Conservation (phyloP, 1,140 invertebrate genomes). For the Zaprionus kolodkinae region DNA sequence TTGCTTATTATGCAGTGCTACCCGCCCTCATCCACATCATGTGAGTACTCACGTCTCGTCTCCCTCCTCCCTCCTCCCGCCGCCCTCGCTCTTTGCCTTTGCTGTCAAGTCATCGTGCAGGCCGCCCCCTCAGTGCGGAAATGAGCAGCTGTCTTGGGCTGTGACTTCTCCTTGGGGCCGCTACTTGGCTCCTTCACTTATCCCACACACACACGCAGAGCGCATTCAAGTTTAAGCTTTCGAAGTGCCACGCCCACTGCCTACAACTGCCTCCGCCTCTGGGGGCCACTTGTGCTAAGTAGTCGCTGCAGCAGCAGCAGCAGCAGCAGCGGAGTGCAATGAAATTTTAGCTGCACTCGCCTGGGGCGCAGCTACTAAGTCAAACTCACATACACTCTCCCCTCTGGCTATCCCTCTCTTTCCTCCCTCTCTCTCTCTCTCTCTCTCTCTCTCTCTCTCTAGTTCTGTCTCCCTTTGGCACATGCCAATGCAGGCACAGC, state of each 20-base stretch:
- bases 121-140: conserved; percentile 58
- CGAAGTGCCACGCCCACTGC: conserved; percentile 29
- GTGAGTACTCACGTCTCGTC: not conserved
- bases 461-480: not conserved
- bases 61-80: not conserved
- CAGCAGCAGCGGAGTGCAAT: conserved; percentile 73
- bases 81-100: conserved; percentile 24
- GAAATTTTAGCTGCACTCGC: conserved; percentile 71
- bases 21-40: not conserved
- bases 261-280: conserved; percentile 46
- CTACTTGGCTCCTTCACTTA: not conserved
- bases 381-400: conserved; percentile 38
- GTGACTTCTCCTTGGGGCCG: conserved; percentile 34
- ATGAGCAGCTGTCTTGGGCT: conserved; percentile 77
- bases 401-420: not conserved
- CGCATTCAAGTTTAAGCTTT: conserved; percentile 65
- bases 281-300: conserved; percentile 78
- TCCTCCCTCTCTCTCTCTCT: not conserved
- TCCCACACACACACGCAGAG: conserved; percentile 32
- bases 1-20: conserved; percentile 73
- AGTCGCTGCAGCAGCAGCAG: conserved; percentile 64
- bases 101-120: conserved; percentile 69
- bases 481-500: conserved; percentile 40
- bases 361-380: conserved; percentile 71
- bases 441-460: not conserved